Percentiles rank a stretch among this genome's conserved stretches.
Evolutionary conservation across 2,797 vertebrate species (phyloP).

Genomic region (Ptychadena robeensis): DNA sequence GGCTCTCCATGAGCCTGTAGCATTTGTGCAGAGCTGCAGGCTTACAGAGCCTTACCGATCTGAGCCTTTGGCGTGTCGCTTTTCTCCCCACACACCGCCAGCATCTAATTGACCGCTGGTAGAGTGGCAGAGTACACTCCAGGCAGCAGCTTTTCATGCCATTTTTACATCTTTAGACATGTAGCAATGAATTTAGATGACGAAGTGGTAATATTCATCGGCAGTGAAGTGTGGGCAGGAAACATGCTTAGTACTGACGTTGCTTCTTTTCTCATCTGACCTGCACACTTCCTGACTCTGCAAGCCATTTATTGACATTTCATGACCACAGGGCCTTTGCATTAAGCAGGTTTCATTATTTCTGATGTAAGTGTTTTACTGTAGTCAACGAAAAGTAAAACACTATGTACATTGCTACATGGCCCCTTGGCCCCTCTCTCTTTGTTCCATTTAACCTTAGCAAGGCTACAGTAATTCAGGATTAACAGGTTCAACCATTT

Average conservation of each 20-base stretch:
- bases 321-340: conserved; percentile 19
- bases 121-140: no score
- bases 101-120: no score
- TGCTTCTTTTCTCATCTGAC: conserved; percentile 4
- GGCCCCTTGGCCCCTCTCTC: background rate
- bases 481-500: conserved; percentile 39
- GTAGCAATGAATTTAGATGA: background rate
- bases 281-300: conserved; percentile 30
- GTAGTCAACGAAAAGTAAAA: conserved; percentile 38
- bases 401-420: conserved; percentile 60
- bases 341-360: conserved; percentile 49
- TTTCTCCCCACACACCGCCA: no score
- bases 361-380: conserved; percentile 42
- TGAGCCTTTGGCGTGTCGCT: no score
- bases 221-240: conserved; percentile 1
- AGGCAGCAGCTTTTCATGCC: background rate
- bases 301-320: conserved; percentile 49
- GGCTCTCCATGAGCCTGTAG: no score
- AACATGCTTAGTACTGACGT: conserved; percentile 2
- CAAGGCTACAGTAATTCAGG: conserved; percentile 25
- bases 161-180: background rate
- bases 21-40: no score
- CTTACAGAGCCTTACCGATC: no score
- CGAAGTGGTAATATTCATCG: background rate
- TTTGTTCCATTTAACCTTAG: conserved; percentile 45